Evolutionary conservation across 2,113 vertebrate genomes (phyloP).

Genomic region (Muscicapa adusta): DNA sequence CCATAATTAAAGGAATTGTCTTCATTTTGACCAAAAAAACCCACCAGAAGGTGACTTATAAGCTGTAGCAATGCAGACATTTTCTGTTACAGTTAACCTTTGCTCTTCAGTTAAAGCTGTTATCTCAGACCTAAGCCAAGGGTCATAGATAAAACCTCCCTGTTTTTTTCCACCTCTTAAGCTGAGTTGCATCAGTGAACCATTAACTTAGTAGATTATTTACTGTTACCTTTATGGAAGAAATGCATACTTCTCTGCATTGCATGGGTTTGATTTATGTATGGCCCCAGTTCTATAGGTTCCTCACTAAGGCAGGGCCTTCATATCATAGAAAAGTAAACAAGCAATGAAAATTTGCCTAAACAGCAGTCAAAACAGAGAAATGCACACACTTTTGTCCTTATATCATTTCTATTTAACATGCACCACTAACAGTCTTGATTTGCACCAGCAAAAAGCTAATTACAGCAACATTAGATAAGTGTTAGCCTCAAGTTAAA

Average conservation of each 20-base stretch:
- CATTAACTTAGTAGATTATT: constrained; percentile 62
- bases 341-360: not conserved
- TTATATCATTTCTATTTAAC: not conserved
- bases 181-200: constrained; percentile 42
- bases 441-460: not conserved
- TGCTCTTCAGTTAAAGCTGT: constrained; percentile 53
- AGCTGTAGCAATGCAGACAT: not conserved
- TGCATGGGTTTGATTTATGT: not conserved
- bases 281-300: not conserved
- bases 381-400: not conserved
- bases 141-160: constrained; percentile 59
- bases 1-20: not conserved
- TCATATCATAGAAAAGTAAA: not conserved
- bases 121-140: constrained; percentile 55
- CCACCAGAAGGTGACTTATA: not conserved
- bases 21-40: not conserved
- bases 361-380: not conserved
- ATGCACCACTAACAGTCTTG: not conserved
- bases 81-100: constrained; percentile 61
- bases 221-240: constrained; percentile 34
- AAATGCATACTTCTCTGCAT: constrained; percentile 27
- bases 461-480: not conserved
- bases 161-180: constrained; percentile 13
- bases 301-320: not conserved
- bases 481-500: not conserved